Conservation (phyloP, 1,140 invertebrate genomes). For the Pogonus chalceus region DNA sequence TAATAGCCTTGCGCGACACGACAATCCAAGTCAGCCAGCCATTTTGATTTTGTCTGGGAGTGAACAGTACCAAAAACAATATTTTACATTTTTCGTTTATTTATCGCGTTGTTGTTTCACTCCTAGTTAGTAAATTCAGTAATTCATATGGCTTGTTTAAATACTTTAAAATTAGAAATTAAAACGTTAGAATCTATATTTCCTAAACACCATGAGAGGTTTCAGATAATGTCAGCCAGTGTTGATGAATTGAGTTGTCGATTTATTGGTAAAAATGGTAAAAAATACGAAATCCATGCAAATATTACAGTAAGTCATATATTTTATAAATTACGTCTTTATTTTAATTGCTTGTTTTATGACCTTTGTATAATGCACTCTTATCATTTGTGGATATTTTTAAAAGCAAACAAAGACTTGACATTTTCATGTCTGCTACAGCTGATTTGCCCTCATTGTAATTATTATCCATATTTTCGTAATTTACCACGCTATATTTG, state of each 20-base stretch:
- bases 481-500: too few relatives aligned
- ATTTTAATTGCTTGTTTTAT: slow-evolving; percentile 3
- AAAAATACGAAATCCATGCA: slow-evolving; percentile 93
- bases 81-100: slow-evolving; percentile 3
- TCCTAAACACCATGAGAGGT: slow-evolving; percentile 90
- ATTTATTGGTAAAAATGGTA: slow-evolving; percentile 89
- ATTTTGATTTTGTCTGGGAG: slow-evolving; percentile 7
- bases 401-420: slow-evolving; percentile 10
- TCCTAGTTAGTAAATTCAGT: slow-evolving; percentile 17
- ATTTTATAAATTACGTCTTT: slow-evolving; percentile 8
- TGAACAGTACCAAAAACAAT: slow-evolving; percentile 7
- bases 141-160: slow-evolving; percentile 86
- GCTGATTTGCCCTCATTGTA: slow-evolving; percentile 3
- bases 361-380: slow-evolving; percentile 3
- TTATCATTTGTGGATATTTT: slow-evolving; percentile 5
- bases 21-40: background rate
- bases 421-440: slow-evolving; percentile 1
- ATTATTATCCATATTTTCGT: too few relatives aligned
- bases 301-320: slow-evolving; percentile 86
- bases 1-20: background rate
- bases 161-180: slow-evolving; percentile 95
- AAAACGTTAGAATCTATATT: slow-evolving; percentile 91
- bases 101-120: slow-evolving; percentile 3
- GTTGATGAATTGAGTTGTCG: slow-evolving; percentile 96
- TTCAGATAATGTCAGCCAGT: slow-evolving; percentile 93